Percentiles rank a stretch among this genome's conserved stretches.
Evolutionary conservation across 2,797 vertebrate genomes (phyloP).

Genomic region (Sebastes alutus): DNA sequence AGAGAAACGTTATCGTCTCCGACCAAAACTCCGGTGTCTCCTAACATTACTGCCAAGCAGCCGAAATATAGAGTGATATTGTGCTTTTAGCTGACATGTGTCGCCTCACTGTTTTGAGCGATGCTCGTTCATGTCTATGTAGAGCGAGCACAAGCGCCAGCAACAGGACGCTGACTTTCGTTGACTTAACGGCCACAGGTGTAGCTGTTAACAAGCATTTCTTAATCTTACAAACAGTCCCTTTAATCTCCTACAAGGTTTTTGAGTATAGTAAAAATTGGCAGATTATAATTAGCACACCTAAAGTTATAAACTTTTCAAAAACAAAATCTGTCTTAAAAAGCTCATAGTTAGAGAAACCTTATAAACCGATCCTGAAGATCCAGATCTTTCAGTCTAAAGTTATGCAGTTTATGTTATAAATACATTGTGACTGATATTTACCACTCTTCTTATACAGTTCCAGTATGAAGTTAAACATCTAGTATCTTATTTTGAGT

Average conservation of each 20-base stretch:
- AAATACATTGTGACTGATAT: not conserved
- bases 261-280: not conserved
- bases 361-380: not conserved
- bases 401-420: not conserved
- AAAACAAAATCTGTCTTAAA: not conserved
- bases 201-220: too few relatives aligned
- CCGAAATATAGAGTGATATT: too few relatives aligned
- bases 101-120: too few relatives aligned
- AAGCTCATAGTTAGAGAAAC: not conserved
- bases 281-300: not conserved
- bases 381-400: not conserved
- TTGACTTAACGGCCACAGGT: too few relatives aligned
- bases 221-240: too few relatives aligned
- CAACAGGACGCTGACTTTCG: too few relatives aligned
- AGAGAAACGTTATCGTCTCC: too few relatives aligned
- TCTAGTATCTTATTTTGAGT: not conserved
- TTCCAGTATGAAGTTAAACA: constrained; percentile 1
- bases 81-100: too few relatives aligned
- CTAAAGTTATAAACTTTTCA: not conserved
- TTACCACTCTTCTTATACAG: not conserved
- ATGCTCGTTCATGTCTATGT: too few relatives aligned
- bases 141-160: too few relatives aligned
- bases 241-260: not conserved
- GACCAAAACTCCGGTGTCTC: too few relatives aligned
- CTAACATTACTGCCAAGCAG: too few relatives aligned